phyloP scores from a whole-genome alignment of 1,140 invertebrate species.

The Bombus haemorrhoidalis region DNA sequence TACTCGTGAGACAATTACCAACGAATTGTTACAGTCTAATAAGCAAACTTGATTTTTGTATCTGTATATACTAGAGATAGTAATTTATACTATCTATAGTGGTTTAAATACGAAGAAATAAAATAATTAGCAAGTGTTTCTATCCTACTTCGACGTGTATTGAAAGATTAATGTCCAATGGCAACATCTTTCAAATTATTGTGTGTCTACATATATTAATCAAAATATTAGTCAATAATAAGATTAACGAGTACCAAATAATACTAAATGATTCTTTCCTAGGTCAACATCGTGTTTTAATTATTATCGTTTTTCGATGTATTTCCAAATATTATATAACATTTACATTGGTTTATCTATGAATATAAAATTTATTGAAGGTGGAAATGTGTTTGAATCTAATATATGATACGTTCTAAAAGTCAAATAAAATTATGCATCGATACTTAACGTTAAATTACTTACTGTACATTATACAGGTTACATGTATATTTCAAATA shows the following conservation, averaged over 20 bases:
- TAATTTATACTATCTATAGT: too few species aligned
- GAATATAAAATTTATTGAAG: conserved; percentile 8
- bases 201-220: background rate
- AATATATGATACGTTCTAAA: conserved; percentile 15
- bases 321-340: conserved; percentile 18
- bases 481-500: conserved; percentile 26
- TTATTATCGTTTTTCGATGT: background rate
- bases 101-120: background rate
- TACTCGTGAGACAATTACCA: background rate
- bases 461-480: conserved; percentile 44
- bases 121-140: background rate
- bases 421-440: conserved; percentile 25
- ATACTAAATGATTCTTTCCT: conserved; percentile 17
- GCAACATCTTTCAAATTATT: background rate
- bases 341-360: background rate
- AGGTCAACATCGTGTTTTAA: background rate
- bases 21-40: background rate
- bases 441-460: conserved; percentile 41
- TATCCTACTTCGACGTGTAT: background rate
- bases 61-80: background rate
- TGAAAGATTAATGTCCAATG: conserved; percentile 9
- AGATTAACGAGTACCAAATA: conserved; percentile 15
- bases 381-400: background rate
- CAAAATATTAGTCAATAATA: conserved; percentile 25
- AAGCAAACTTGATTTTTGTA: background rate